Conservation (phyloP, 2,888 invertebrate species). For the Iselma pallidipennis region DNA sequence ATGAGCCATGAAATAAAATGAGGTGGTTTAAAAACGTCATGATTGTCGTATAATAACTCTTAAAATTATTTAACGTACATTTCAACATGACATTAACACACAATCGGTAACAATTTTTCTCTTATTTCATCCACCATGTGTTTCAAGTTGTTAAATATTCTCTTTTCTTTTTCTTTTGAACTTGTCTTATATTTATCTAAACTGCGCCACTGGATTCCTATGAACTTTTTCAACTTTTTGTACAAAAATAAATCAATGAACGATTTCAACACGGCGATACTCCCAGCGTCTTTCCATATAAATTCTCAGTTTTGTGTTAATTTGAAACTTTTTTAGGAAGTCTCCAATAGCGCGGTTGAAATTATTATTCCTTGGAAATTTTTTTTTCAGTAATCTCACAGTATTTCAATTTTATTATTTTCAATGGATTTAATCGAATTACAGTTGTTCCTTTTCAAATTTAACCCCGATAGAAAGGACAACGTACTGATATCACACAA, state of each 20-base stretch:
- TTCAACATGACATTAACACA: too few species aligned
- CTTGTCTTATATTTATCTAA: too few species aligned
- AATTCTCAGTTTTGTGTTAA: neutral
- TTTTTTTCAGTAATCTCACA: constrained; percentile 11
- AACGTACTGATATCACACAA: constrained; percentile 24
- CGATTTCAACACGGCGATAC: neutral
- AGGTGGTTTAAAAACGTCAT: neutral
- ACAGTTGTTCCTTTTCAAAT: constrained; percentile 15
- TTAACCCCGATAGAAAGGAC: constrained; percentile 32
- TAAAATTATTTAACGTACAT: neutral
- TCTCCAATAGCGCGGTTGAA: too few species aligned
- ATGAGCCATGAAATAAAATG: neutral
- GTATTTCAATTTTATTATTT: constrained; percentile 14
- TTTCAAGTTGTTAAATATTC: too few species aligned
- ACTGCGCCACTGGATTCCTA: too few species aligned
- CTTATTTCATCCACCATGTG: too few species aligned
- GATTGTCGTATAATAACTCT: neutral
- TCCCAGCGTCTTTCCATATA: neutral
- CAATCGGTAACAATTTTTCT: too few species aligned
- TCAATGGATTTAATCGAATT: constrained; percentile 19
- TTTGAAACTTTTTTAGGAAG: neutral
- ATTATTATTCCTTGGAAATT: constrained; percentile 7
- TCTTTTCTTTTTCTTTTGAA: too few species aligned
- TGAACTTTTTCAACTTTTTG: too few species aligned
- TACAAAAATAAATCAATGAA: neutral